Evolutionary conservation across 2,888 invertebrate species (phyloP), one percentile per base, ranked within the genome.

Genomic region (Vannuccia rotundouncinata): DNA sequence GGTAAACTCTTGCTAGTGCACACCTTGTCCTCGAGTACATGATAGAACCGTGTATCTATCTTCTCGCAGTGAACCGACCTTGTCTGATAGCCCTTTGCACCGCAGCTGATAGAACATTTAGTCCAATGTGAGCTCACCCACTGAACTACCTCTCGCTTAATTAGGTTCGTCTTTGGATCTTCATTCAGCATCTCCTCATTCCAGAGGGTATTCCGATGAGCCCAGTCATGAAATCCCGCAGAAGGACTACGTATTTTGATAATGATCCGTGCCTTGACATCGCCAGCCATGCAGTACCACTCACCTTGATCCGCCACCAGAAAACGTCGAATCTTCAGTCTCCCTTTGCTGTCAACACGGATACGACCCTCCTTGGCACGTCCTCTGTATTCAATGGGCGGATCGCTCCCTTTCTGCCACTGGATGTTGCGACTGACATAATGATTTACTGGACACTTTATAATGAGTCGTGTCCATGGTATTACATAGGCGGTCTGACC

Each of bases 181-280:
- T 80, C 80, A 78, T 80, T 80, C 1, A 77, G 75, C 80, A 80
- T 80, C n/a, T 80, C 76, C 28, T 79, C 76, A 45, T 80, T 80
- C 31, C 31, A 75, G 27, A 78, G 59, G 13, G 28, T 30, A 27
- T 78, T 77, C 22, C 80, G 31, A 25, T 79, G 27, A 17, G 27
- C 29, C 80, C 80, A 80, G 31, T 80, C 80, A n/a, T 29, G 76
- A 45, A 78, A 80, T 10, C 80, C 80, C 1, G 31, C 77, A 2
- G 80, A 29, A 1, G 74, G 74, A 30, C 25, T 31, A 31, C 80
- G 74, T 13, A 45, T 17, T 31, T 75, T 75, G 22, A 80, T n/a
- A 13, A 77, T 80, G 27, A 59, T 29, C 13, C 77, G 30, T 22
- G 80, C 77, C 17, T 59, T 77, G 5, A 28, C 13, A n/a, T 31